Evolutionary conservation across 2,797 vertebrate genomes (phyloP).

Genomic region (Pachyuromys duprasi): DNA sequence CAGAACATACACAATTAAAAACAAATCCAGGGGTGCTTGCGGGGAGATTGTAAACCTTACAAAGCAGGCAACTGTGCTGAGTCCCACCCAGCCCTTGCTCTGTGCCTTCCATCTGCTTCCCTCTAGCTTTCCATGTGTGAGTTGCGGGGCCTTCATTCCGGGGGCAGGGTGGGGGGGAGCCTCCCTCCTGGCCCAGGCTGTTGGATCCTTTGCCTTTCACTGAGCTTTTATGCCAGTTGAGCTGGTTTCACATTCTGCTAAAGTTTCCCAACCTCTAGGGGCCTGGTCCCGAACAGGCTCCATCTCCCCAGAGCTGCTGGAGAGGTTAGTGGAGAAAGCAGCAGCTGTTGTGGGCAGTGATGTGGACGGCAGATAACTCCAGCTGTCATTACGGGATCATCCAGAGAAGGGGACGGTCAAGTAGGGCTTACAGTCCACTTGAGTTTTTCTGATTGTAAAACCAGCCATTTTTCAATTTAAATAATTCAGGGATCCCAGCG

Average conservation of each 20-base stretch:
- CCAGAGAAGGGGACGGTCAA: conserved; percentile 81
- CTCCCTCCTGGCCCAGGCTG: conserved; percentile 47
- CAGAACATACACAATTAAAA: not conserved
- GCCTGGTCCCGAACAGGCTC: conserved; percentile 58
- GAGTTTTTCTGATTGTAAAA: conserved; percentile 84
- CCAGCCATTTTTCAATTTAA: conserved; percentile 85
- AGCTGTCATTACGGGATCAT: conserved; percentile 82
- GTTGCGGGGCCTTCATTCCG: not conserved
- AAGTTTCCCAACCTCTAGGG: conserved; percentile 69
- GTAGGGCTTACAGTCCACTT: conserved; percentile 83
- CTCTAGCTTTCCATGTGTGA: not conserved
- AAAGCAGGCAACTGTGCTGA: not conserved
- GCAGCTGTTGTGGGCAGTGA: conserved; percentile 77
- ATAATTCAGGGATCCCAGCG: conserved; percentile 83
- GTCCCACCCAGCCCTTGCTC: not conserved
- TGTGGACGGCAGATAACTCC: conserved; percentile 77
- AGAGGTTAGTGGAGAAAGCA: conserved; percentile 61
- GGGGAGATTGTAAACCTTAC: not conserved
- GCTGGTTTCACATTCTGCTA: conserved; percentile 79
- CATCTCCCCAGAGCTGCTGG: conserved; percentile 69
- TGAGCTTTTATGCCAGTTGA: conserved; percentile 61
- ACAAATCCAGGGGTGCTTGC: not conserved
- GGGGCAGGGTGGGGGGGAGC: not conserved
- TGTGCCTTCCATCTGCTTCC: not conserved
- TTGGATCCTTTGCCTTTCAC: conserved; percentile 49